phyloP scores from a whole-genome alignment of 2,888 invertebrate species.

The Harmothoe impar region DNA sequence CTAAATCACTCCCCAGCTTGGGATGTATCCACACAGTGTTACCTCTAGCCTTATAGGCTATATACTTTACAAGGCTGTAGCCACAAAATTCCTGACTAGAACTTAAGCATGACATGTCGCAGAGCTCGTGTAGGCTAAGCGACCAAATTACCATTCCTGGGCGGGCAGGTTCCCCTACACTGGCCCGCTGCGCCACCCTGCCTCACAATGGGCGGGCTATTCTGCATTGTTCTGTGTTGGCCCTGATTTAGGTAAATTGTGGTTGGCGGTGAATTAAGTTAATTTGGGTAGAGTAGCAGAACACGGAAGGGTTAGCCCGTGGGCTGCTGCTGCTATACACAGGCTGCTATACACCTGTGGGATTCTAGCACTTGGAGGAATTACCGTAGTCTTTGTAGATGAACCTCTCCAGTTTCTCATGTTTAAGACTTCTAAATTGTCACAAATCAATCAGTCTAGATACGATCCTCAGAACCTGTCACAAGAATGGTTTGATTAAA shows the following conservation, averaged over 20 bases:
- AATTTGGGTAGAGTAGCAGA: not conserved
- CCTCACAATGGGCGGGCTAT: not conserved
- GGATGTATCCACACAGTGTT: too few species aligned
- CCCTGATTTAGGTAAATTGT: not conserved
- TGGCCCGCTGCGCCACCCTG: not conserved
- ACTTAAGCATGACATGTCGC: not conserved
- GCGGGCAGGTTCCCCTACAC: not conserved
- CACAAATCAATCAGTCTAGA: too few species aligned
- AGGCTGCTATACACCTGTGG: too few species aligned
- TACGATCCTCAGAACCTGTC: too few species aligned
- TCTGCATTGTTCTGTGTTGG: not conserved
- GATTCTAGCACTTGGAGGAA: too few species aligned
- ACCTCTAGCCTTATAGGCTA: too few species aligned
- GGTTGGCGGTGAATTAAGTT: constrained; percentile 25
- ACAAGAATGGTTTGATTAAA: too few species aligned
- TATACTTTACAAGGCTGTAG: not conserved
- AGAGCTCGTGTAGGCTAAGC: not conserved
- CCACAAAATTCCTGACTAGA: constrained; percentile 3
- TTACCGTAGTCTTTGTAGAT: too few species aligned
- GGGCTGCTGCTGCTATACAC: too few species aligned
- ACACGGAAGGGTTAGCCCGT: not conserved
- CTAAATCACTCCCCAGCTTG: too few species aligned
- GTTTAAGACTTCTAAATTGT: too few species aligned
- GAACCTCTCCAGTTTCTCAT: too few species aligned
- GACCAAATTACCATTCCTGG: not conserved